These are phyloP conservation scores for Rhea pennata DNA, from an alignment of 2,113 vertebrate species.

Conservation along the genomic window DNA sequence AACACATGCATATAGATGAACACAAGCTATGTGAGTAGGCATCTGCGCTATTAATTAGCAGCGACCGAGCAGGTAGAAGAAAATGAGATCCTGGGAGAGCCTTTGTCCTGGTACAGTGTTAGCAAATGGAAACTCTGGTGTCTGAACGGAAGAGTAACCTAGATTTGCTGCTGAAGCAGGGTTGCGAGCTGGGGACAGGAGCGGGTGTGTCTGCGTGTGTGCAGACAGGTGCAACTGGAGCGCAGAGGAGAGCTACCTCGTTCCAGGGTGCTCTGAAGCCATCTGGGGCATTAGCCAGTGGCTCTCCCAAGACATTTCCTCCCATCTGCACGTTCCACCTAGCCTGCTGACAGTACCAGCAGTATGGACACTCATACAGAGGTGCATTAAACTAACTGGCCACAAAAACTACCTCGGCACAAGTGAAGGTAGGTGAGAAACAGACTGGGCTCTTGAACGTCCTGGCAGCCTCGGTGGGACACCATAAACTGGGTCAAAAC, in stretches of 20 bases:
- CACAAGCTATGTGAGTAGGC: neutral
- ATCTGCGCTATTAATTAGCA: conserved; percentile 2
- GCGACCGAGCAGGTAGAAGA: neutral
- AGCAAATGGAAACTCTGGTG: neutral
- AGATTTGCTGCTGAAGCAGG: neutral
- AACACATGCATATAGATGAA: neutral
- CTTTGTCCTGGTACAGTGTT: neutral
- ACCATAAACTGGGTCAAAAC: neutral
- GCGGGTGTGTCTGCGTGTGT: accelerated
- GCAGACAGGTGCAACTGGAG: accelerated
- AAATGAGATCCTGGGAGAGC: conserved; percentile 15
- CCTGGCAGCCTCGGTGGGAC: neutral
- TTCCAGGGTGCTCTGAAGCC: too few relatives aligned
- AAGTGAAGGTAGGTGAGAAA: neutral
- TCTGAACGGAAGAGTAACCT: neutral
- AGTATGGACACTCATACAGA: too few relatives aligned
- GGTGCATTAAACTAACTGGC: too few relatives aligned
- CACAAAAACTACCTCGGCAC: neutral
- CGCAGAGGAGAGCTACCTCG: too few relatives aligned
- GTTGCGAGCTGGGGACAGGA: neutral
- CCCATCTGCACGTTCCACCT: too few relatives aligned
- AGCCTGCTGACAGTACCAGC: too few relatives aligned
- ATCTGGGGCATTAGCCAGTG: too few relatives aligned
- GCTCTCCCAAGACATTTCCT: too few relatives aligned
- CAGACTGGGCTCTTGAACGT: neutral